A percentile compares a stretch with the other conserved stretches of the same genome.
phyloP scores from a whole-genome alignment of 2,888 invertebrate genomes.

The Trichacis sp. region DNA sequence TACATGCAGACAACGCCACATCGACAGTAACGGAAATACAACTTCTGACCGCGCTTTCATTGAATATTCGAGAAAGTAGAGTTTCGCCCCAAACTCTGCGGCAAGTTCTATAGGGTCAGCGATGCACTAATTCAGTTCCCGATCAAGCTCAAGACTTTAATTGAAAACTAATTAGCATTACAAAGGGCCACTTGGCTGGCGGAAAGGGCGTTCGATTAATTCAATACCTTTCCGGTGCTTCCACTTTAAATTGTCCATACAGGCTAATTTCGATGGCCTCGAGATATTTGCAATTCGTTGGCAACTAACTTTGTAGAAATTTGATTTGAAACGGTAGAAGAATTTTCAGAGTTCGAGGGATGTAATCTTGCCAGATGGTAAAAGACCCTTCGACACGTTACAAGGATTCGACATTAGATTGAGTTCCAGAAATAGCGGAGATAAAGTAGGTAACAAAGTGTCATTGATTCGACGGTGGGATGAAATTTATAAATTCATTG shows the following conservation, averaged over 20 bases:
- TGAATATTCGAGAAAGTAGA: slow-evolving; percentile 12
- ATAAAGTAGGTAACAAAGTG: background rate
- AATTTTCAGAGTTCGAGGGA: slow-evolving; percentile 20
- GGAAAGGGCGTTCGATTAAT: slow-evolving; percentile 47
- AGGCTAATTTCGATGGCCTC: slow-evolving; percentile 17
- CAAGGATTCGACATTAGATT: slow-evolving; percentile 26
- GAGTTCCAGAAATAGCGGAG: background rate
- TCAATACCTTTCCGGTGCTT: slow-evolving; percentile 28
- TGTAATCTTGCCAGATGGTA: slow-evolving; percentile 24
- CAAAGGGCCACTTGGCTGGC: slow-evolving; percentile 49
- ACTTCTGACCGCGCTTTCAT: background rate
- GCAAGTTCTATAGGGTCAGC: slow-evolving; percentile 18
- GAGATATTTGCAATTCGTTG: background rate
- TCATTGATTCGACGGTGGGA: background rate
- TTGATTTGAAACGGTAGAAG: slow-evolving; percentile 10
- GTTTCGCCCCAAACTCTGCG: slow-evolving; percentile 1
- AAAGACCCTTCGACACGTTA: slow-evolving; percentile 19
- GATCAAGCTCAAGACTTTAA: slow-evolving; percentile 51
- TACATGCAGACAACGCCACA: too few species aligned
- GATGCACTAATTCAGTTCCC: slow-evolving; percentile 46
- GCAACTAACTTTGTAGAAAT: background rate
- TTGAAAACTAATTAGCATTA: slow-evolving; percentile 62
- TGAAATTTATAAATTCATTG: too few species aligned
- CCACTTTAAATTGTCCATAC: slow-evolving; percentile 23
- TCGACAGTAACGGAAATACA: too few species aligned